These are phyloP conservation scores for Lepus timidus DNA, from an alignment of 2,113 vertebrate genomes.

Conservation along the genomic window DNA sequence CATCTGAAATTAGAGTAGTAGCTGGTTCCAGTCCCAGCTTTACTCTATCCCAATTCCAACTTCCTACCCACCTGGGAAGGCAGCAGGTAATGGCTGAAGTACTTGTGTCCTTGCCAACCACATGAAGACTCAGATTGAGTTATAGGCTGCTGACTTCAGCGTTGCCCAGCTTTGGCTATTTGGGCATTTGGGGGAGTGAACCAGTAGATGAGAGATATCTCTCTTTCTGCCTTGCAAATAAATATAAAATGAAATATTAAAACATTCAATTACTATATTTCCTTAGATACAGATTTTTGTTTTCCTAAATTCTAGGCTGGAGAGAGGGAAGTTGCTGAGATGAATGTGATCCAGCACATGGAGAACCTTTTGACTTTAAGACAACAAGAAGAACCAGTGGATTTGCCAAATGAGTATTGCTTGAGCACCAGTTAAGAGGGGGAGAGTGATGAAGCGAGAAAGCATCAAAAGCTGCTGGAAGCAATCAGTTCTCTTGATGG, in stretches of 20 bases:
- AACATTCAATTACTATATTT: not conserved
- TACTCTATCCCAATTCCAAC: no score
- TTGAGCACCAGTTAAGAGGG: conserved; percentile 70
- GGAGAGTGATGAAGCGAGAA: conserved; percentile 87
- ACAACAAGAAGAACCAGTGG: not conserved
- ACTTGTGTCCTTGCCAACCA: no score
- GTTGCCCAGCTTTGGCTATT: no score
- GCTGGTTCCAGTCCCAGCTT: no score
- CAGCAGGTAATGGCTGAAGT: no score
- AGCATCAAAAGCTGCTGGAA: conserved; percentile 92
- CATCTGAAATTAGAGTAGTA: no score
- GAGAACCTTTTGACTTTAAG: not conserved
- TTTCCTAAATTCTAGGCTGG: not conserved
- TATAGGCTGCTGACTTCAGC: no score
- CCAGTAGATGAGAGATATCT: no score
- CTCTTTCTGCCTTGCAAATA: no score
- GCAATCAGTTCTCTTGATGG: conserved; percentile 91
- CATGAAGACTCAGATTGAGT: no score
- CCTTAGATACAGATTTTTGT: not conserved
- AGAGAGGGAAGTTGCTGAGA: not conserved
- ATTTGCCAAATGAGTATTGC: not conserved
- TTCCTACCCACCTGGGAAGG: no score
- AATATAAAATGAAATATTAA: not conserved
- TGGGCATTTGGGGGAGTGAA: no score
- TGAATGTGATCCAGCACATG: not conserved